Conservation (phyloP, 1,140 invertebrate genomes). For the Scaptodrosophila lebanonensis region DNA sequence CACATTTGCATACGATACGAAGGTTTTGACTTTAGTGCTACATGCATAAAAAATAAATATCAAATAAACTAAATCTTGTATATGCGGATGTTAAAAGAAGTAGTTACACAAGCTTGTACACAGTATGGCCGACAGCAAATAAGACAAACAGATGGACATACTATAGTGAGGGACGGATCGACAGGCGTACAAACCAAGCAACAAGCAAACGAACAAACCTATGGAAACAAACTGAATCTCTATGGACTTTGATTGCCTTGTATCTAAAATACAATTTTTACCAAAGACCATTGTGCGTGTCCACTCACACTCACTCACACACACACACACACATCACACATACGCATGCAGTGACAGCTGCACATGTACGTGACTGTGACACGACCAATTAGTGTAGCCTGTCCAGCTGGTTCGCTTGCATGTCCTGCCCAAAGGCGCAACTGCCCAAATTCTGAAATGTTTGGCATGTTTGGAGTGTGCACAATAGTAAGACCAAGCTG, state of each 20-base stretch:
- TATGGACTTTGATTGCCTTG: constrained; percentile 36
- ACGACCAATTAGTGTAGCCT: constrained; percentile 67
- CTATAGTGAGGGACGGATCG: constrained; percentile 30
- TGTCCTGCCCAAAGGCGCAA: constrained; percentile 4
- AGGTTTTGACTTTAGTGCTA: too few species aligned
- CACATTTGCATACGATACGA: too few species aligned
- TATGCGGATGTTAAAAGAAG: not conserved
- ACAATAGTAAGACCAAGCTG: too few species aligned
- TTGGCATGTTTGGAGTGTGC: too few species aligned
- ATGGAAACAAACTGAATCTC: constrained; percentile 3
- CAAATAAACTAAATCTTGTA: too few species aligned
- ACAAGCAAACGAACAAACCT: constrained; percentile 6
- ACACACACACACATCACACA: not conserved
- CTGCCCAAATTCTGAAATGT: too few species aligned
- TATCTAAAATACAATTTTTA: constrained; percentile 6
- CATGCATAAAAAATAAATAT: not conserved
- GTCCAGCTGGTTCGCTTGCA: constrained; percentile 20
- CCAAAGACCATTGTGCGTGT: constrained; percentile 7
- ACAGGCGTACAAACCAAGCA: constrained; percentile 31
- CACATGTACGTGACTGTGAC: constrained; percentile 58
- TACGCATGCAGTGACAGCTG: constrained; percentile 13
- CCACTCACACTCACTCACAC: not conserved
- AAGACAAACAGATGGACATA: constrained; percentile 55
- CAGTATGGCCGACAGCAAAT: constrained; percentile 47
- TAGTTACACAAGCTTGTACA: constrained; percentile 4